phyloP scores from a whole-genome alignment of 2,113 vertebrate species.

The Xiphophorus maculatus region DNA sequence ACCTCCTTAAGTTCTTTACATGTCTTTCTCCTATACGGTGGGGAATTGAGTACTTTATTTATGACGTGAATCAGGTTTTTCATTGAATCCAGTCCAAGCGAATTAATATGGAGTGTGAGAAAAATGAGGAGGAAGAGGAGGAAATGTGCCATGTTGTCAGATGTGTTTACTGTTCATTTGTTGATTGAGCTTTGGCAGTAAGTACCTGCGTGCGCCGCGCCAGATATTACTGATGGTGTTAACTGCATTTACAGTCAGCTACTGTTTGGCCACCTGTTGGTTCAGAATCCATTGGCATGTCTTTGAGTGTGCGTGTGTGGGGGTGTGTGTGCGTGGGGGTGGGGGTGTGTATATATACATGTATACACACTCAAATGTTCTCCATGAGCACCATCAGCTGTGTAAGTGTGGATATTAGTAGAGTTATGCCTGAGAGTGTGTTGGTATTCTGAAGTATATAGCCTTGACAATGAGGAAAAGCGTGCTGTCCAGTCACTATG shows the following conservation, averaged over 20 bases:
- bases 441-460: constrained; percentile 61
- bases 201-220: constrained; percentile 45
- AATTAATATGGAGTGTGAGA: background rate
- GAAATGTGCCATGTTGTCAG: constrained; percentile 33
- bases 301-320: background rate
- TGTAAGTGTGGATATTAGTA: constrained; percentile 17
- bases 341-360: background rate
- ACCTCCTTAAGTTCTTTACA: background rate
- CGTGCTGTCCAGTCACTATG: constrained; percentile 76
- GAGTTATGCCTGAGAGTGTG: constrained; percentile 22
- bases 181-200: constrained; percentile 50
- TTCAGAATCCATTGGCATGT: background rate
- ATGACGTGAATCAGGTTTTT: background rate
- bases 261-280: constrained; percentile 52
- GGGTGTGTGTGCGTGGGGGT: background rate
- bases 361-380: background rate
- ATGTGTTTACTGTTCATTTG: constrained; percentile 53
- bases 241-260: constrained; percentile 1
- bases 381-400: constrained; percentile 1
- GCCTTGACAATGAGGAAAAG: constrained; percentile 67
- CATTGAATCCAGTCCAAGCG: background rate
- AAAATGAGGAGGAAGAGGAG: constrained; percentile 23
- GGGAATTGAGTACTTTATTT: background rate
- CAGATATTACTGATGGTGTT: constrained; percentile 7
- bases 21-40: background rate